Conservation (phyloP, 2,888 invertebrate genomes). For the Hanleya hanleyi region DNA sequence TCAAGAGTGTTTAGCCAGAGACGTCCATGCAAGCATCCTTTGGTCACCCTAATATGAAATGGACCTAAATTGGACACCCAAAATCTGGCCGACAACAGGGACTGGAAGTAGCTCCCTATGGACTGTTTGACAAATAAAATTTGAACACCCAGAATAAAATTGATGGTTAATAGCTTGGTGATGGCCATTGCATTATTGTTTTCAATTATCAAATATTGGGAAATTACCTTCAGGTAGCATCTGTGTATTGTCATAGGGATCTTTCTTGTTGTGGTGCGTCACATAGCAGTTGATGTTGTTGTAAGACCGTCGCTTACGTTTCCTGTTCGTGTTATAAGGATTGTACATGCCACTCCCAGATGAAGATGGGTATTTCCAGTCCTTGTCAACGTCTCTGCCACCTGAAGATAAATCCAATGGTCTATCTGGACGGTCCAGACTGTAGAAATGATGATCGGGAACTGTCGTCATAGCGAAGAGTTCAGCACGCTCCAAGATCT, state of each 20-base stretch:
- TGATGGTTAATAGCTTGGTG: too few species aligned
- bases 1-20: too few species aligned
- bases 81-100: too few species aligned
- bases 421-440: slow-evolving; percentile 12
- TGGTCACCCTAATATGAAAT: too few species aligned
- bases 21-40: too few species aligned
- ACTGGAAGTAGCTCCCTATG: too few species aligned
- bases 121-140: too few species aligned
- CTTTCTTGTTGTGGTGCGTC: slow-evolving; percentile 39
- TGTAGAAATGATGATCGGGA: slow-evolving; percentile 49
- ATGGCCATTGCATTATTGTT: too few species aligned
- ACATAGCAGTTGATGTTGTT: slow-evolving; percentile 52
- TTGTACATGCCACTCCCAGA: background rate
- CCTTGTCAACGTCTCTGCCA: background rate
- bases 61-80: too few species aligned
- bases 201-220: too few species aligned
- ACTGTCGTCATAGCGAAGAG: slow-evolving; percentile 45
- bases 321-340: slow-evolving; percentile 19
- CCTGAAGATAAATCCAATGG: background rate
- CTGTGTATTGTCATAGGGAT: slow-evolving; percentile 49
- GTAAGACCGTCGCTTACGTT: slow-evolving; percentile 49
- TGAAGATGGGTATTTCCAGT: background rate
- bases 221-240: slow-evolving; percentile 54
- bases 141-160: too few species aligned
- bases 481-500: slow-evolving; percentile 59